phyloP scores from a whole-genome alignment of 2,797 vertebrate genomes.

The Sternarchorhynchus goeldii region DNA sequence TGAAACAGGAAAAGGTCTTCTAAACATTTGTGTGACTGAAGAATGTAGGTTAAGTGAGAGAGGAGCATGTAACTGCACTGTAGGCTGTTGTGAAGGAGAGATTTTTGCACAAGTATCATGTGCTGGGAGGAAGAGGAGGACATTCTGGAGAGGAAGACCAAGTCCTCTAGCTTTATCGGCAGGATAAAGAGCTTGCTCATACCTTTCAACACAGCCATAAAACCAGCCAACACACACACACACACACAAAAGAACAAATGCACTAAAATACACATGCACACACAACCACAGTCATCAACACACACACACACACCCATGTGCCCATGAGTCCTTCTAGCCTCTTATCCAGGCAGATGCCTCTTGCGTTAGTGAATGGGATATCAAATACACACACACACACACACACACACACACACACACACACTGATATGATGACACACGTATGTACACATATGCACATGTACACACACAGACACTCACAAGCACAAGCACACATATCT shows the following conservation, averaged over 20 bases:
- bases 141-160: neutral
- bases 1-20: too few relatives aligned
- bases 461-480: too few relatives aligned
- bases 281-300: slow-evolving; percentile 19
- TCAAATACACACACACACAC: slow-evolving; percentile 20
- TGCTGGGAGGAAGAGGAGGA: slow-evolving; percentile 18
- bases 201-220: slow-evolving; percentile 66
- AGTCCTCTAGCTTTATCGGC: slow-evolving; percentile 39
- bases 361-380: too few relatives aligned
- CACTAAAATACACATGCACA: slow-evolving; percentile 38
- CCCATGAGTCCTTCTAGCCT: too few relatives aligned
- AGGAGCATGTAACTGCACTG: too few relatives aligned
- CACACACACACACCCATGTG: neutral
- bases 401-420: slow-evolving; percentile 3
- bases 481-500: too few relatives aligned
- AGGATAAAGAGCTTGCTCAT: slow-evolving; percentile 52
- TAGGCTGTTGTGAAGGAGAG: neutral
- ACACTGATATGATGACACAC: slow-evolving; percentile 21
- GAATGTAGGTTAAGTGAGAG: too few relatives aligned
- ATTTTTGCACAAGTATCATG: slow-evolving; percentile 8
- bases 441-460: slow-evolving; percentile 10
- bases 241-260: slow-evolving; percentile 27
- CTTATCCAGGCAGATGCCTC: too few relatives aligned
- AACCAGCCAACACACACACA: slow-evolving; percentile 46
- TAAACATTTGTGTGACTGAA: too few relatives aligned